Evolutionary conservation across 2,113 vertebrate species (phyloP), one percentile per base, ranked within the genome.

Genomic region (Thinocorus orbignyianus): DNA sequence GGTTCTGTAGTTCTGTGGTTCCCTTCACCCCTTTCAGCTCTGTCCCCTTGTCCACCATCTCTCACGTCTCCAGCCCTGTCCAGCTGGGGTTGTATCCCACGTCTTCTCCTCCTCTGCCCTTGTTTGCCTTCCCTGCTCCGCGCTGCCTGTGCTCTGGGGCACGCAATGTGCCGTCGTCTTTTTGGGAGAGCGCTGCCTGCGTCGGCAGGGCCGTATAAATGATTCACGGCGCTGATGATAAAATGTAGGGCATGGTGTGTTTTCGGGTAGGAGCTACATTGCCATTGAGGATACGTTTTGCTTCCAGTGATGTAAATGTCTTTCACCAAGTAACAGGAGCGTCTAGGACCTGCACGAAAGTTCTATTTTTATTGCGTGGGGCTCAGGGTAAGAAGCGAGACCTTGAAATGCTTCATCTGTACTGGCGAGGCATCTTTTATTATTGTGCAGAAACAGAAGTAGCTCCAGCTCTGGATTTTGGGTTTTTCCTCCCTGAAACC

Each of bases 361-460:
- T 68, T 55, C 52, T 70, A 0, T 25, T 88, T 92, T 78, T 92
- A 25, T 68, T 83, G 73, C 30, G 20, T 8, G 13, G 91, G n/a
- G 24, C 66, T 95, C 76, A 66, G 26, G 19, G 30, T 65, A 77
- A 69, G 64, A 68, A 81, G 11, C 28, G 54, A 90, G 85, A 61
- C 70, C 72, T 95, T 94, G 82, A 89, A 92, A 61, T 37, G 24
- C 69, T 82, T 92, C 19, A 12, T 55, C 48, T 68, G 65, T 60
- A 26, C 7, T 15, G 57, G 37, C 2, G 2, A 41, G n/a, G 31
- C 14, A 30, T 1, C 26, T 88, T 68, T 71, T 77, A 7, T 69
- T 70, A 4, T 2, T 55, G 60, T 46, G 22, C 7, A 12, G 33
- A 54, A 83, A 78, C 41, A 78, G 49, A 77, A 74, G 8, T 33